Evolutionary conservation across 2,888 invertebrate species (phyloP).

Genomic region (Sussaba pulchella): DNA sequence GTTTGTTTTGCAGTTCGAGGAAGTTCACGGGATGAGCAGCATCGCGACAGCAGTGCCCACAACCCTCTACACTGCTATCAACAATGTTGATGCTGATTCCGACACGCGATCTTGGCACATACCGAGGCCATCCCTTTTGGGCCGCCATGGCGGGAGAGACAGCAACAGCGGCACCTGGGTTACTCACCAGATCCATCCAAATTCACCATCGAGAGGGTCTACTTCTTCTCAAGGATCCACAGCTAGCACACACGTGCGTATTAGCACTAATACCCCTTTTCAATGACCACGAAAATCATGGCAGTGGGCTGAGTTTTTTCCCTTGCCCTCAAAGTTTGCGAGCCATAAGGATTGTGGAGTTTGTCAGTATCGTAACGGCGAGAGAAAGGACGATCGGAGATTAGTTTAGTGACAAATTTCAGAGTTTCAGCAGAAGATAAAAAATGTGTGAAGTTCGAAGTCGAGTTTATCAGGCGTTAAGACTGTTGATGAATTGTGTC

Average conservation of each 20-base stretch:
- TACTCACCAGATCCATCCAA: constrained; percentile 79
- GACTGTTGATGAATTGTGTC: no score
- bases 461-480: no score
- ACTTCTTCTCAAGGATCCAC: constrained; percentile 89
- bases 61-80: constrained; percentile 34
- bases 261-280: neutral
- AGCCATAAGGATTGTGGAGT: no score
- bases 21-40: constrained; percentile 71
- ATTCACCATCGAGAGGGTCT: constrained; percentile 85
- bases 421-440: no score
- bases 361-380: no score
- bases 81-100: constrained; percentile 52
- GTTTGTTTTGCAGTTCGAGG: constrained; percentile 75
- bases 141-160: constrained; percentile 77
- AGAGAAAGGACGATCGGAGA: no score
- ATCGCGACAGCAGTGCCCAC: constrained; percentile 72
- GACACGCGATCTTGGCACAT: constrained; percentile 90
- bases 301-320: no score
- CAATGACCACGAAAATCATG: neutral
- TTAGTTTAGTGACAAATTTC: no score
- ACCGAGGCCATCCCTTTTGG: constrained; percentile 91
- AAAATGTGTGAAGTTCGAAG: no score
- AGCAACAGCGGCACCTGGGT: constrained; percentile 81
- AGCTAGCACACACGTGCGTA: constrained; percentile 91
- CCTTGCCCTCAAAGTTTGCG: neutral